A percentile compares a stretch with the other conserved stretches of the same genome.
These are phyloP conservation scores for Lytechinus variegatus DNA, from an alignment of 35 echinoderm and acorn worm species.

Conservation along the genomic window DNA sequence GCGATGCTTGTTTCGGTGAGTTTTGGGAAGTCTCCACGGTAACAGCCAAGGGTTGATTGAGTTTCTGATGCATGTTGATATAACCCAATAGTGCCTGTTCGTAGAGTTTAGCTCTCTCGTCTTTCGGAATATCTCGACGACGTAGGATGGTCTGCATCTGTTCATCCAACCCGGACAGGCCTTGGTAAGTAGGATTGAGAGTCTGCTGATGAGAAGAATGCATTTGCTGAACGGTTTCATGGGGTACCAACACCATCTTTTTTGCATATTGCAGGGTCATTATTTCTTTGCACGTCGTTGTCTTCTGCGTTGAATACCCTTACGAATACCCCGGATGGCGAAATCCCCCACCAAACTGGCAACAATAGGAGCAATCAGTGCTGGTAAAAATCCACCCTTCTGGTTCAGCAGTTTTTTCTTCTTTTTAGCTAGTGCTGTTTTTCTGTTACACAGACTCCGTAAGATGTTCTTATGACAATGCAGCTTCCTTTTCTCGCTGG, in stretches of 20 bases:
- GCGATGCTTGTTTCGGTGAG: not conserved
- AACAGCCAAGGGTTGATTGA: slow-evolving; percentile 34
- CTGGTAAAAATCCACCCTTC: slow-evolving; percentile 50
- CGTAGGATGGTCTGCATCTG: slow-evolving; percentile 64
- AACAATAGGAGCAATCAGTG: slow-evolving; percentile 35
- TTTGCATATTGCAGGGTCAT: slow-evolving; percentile 30
- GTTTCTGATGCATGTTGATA: slow-evolving; percentile 52
- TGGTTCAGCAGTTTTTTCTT: slow-evolving; percentile 45
- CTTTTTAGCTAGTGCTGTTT: not conserved
- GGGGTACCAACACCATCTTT: slow-evolving; percentile 68
- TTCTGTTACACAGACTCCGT: not conserved
- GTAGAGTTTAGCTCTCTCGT: slow-evolving; percentile 62
- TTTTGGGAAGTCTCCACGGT: not conserved
- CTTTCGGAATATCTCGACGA: slow-evolving; percentile 51
- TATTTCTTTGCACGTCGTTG: not conserved
- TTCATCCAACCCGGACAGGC: slow-evolving; percentile 34
- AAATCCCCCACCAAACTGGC: not conserved
- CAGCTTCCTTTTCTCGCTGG: not conserved
- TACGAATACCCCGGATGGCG: too few relatives aligned
- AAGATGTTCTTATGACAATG: not conserved
- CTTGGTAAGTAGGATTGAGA: not conserved
- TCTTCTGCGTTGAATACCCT: too few relatives aligned
- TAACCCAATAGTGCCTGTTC: slow-evolving; percentile 52
- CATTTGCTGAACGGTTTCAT: slow-evolving; percentile 17
- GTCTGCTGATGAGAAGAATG: not conserved